Percentiles rank a stretch among this genome's conserved stretches.
phyloP scores from a whole-genome alignment of 2,797 vertebrate genomes.

The Podargus strigoides region DNA sequence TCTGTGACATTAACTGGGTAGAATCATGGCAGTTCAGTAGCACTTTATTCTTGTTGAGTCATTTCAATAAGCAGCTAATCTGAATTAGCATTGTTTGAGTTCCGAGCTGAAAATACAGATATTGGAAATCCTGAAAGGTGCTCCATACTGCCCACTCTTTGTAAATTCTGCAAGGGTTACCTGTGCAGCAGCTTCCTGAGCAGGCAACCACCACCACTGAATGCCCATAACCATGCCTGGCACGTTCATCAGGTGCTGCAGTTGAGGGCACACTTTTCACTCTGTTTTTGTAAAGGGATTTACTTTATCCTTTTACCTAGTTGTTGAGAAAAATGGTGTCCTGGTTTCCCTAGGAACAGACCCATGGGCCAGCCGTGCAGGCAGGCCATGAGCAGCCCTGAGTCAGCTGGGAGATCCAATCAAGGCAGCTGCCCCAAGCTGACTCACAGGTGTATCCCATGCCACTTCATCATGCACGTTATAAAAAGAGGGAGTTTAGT shows the following conservation, averaged over 20 bases:
- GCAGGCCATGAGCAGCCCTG: too few relatives aligned
- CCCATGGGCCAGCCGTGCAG: too few relatives aligned
- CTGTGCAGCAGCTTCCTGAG: not conserved
- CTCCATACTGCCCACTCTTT: fast-evolving
- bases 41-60: not conserved
- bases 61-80: not conserved
- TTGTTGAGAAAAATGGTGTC: not conserved
- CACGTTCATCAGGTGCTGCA: not conserved
- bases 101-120: not conserved
- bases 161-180: not conserved
- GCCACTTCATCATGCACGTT: too few relatives aligned
- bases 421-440: too few relatives aligned
- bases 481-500: too few relatives aligned
- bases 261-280: not conserved
- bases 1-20: not conserved
- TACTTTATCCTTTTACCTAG: not conserved
- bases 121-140: not conserved
- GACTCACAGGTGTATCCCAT: too few relatives aligned
- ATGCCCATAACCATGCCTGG: not conserved
- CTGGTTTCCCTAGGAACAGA: too few relatives aligned
- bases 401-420: too few relatives aligned
- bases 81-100: not conserved
- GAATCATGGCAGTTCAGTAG: not conserved
- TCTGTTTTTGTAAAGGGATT: not conserved
- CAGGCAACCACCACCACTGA: not conserved